These are phyloP conservation scores for Calosoma granatense DNA, from an alignment of 1,140 invertebrate species.

Conservation along the genomic window DNA sequence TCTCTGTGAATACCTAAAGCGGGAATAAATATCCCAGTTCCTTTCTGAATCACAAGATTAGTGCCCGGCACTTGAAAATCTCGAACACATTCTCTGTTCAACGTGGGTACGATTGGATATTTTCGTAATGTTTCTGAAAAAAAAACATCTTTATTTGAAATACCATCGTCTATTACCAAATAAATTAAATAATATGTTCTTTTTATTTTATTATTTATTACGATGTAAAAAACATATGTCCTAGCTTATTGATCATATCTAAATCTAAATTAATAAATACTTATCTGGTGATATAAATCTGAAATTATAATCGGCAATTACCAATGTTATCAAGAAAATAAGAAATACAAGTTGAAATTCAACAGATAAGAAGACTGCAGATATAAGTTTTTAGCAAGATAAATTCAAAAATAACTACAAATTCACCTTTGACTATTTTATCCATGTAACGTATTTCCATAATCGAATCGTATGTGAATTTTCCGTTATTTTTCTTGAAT, in stretches of 20 bases:
- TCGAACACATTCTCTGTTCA: conserved; percentile 25
- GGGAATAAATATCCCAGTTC: conserved; percentile 23
- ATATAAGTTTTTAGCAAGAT: not conserved
- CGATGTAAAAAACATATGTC: too few relatives aligned
- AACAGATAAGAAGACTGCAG: not conserved
- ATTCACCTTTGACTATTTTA: conserved; percentile 25
- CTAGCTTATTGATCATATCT: too few relatives aligned
- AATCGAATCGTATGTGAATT: conserved; percentile 28
- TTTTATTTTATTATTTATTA: not conserved
- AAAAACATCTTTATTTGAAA: too few relatives aligned
- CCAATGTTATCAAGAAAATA: too few relatives aligned
- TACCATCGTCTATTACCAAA: too few relatives aligned
- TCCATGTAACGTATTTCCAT: conserved; percentile 32
- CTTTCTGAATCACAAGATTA: conserved; percentile 28
- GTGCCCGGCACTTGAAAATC: conserved; percentile 31
- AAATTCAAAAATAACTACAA: too few relatives aligned
- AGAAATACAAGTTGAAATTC: too few relatives aligned
- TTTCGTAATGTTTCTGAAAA: conserved; percentile 34
- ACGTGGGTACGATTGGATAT: conserved; percentile 30
- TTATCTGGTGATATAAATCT: too few relatives aligned
- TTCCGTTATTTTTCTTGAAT: conserved; percentile 29
- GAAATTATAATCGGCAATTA: too few relatives aligned
- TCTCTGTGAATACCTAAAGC: conserved; percentile 32
- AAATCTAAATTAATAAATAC: too few relatives aligned
- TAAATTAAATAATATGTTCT: too few relatives aligned